These are phyloP conservation scores for Myanophis thanlyinensis DNA, from an alignment of 2,113 vertebrate species.

Conservation along the genomic window DNA sequence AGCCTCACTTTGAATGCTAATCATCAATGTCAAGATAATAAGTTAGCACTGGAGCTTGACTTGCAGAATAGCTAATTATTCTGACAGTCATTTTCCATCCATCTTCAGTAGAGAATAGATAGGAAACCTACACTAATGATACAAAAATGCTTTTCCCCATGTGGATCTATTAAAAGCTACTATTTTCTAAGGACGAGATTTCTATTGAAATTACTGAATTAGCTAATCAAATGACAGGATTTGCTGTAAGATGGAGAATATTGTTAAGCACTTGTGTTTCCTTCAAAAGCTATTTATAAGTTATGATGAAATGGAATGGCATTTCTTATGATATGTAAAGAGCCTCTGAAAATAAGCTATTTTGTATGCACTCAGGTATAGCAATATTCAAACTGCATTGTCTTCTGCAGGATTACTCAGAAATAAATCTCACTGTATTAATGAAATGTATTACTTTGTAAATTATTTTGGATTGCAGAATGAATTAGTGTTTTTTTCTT, in stretches of 20 bases:
- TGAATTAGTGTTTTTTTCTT: background rate
- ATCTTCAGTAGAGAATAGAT: background rate
- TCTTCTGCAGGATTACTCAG: background rate
- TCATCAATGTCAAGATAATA: constrained; percentile 26
- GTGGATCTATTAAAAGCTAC: constrained; percentile 15
- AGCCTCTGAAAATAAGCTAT: background rate
- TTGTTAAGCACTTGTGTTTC: background rate
- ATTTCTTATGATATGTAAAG: constrained; percentile 18
- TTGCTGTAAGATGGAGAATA: constrained; percentile 19
- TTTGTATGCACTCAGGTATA: constrained; percentile 1
- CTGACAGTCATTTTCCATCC: background rate
- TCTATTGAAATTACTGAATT: constrained; percentile 20
- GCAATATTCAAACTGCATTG: background rate
- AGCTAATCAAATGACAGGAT: constrained; percentile 32
- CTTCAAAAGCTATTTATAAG: constrained; percentile 26
- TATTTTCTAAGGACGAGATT: constrained; percentile 13
- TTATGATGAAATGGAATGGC: constrained; percentile 9
- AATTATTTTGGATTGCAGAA: background rate
- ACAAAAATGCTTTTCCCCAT: constrained; percentile 11
- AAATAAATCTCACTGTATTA: background rate
- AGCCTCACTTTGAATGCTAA: background rate
- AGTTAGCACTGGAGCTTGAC: background rate
- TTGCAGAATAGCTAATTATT: constrained; percentile 41
- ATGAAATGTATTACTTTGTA: background rate
- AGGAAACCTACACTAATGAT: constrained; percentile 25